phyloP scores from a whole-genome alignment of 2,888 invertebrate genomes.

The Acheta domesticus region DNA sequence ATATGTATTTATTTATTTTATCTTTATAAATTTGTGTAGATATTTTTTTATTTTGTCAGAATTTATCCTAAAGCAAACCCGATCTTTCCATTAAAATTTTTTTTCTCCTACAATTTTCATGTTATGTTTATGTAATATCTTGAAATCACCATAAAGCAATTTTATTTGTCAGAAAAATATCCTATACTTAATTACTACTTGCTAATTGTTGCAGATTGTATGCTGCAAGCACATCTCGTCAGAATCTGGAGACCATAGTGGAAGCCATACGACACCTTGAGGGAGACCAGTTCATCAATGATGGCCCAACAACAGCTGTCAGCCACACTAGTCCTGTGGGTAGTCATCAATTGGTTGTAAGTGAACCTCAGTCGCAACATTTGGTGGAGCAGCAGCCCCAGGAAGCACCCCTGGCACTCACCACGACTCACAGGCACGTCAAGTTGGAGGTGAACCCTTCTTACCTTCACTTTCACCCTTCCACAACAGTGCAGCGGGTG shows the following conservation, averaged over 20 bases:
- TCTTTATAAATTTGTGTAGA: neutral
- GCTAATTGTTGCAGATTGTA: conserved; percentile 49
- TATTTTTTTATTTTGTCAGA: neutral
- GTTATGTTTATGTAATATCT: no score
- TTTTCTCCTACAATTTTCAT: no score
- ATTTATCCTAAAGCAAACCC: neutral
- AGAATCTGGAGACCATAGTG: conserved; percentile 96
- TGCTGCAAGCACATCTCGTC: conserved; percentile 74
- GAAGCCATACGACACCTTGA: conserved; percentile 97
- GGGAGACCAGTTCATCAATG: conserved; percentile 89
- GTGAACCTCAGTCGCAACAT: conserved; percentile 34
- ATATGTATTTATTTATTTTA: no score
- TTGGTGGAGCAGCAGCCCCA: conserved; percentile 41
- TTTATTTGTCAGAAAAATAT: no score
- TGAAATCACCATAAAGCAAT: no score
- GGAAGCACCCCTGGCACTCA: conserved; percentile 60
- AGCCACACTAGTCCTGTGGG: conserved; percentile 23
- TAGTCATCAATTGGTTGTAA: conserved; percentile 44
- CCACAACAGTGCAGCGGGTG: conserved; percentile 51
- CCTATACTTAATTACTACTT: no score
- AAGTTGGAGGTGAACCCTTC: conserved; percentile 56
- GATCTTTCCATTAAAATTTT: no score
- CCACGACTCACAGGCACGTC: conserved; percentile 45
- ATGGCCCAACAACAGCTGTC: conserved; percentile 53
- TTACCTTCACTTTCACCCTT: conserved; percentile 21